Base-by-base conservation (phyloP, 2,888 invertebrate species). In the Prostheceraeus crozeri region DNA sequence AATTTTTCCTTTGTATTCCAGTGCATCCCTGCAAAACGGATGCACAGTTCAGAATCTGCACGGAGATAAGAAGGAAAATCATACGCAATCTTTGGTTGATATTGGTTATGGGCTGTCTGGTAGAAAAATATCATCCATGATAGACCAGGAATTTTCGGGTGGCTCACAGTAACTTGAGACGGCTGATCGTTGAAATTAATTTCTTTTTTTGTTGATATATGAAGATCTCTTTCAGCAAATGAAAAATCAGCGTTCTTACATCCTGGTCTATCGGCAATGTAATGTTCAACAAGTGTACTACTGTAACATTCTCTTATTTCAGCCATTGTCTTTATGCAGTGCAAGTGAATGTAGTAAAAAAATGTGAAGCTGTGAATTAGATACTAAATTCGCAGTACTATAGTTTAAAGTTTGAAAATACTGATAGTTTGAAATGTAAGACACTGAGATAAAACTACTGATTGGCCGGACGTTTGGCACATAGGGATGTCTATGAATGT, bases 61-160 rank as follows among this genome's bases (percentile, higher is more conserved):
- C 58, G 25, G 3, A 58, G 30, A 33, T 58, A 58, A n/a, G 30
- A 31, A 14, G 58, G 58, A 27, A 58, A 57, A 33, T 58, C 58
- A 57, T 30, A 58, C 4, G 58, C 58, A 8, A 58, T 58, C 35
- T 53, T 58, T 35, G 58, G 58, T 23, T 58, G 58, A 30, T 56
- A 58, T 19, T 58, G 58, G 33, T 58, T 58, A 8, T n/a, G 28
- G 4, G 25, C 54, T 4, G 58, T 58, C n/a, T 57, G 48, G 25
- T 58, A 58, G 31, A 58, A 58, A 53, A 58, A 58, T 4, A 58
- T 55, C 4, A 58, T 58, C 58, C 54, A 56, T 30, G 58, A 58
- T 14, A 58, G 31, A 2, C 58, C 58, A 3, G 58, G 58, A 8
- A 58, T 58, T 57, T 58, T 58, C 3, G 58, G 58, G 57, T 58